Evolutionary conservation across 2,797 vertebrate genomes (phyloP).

Genomic region (Helarctos malayanus): DNA sequence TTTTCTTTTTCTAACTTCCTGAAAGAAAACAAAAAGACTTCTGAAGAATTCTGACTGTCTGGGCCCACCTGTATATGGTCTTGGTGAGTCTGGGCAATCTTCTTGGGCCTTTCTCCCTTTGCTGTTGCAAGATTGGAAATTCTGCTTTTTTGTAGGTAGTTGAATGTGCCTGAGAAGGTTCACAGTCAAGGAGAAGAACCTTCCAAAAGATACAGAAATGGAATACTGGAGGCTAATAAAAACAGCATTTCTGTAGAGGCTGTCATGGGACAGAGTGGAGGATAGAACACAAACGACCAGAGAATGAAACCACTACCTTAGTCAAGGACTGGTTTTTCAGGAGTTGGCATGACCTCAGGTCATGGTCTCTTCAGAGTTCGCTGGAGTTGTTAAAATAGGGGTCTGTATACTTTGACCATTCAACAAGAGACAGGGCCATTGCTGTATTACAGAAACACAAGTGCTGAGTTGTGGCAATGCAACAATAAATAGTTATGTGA

Average conservation of each 20-base stretch:
- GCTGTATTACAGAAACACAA: background rate
- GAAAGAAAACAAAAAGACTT: slow-evolving; percentile 77
- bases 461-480: background rate
- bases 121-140: slow-evolving; percentile 49
- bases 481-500: background rate
- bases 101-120: slow-evolving; percentile 57
- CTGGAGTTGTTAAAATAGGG: slow-evolving; percentile 7
- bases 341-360: background rate
- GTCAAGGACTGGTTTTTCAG: slow-evolving; percentile 5
- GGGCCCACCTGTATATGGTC: slow-evolving; percentile 65
- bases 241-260: background rate
- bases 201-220: background rate
- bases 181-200: background rate
- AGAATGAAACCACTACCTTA: background rate
- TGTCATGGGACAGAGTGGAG: background rate
- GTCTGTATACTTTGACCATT: background rate
- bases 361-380: background rate
- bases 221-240: background rate
- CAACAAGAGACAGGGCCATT: background rate
- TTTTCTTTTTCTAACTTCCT: slow-evolving; percentile 63
- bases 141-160: slow-evolving; percentile 57
- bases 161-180: background rate
- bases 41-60: slow-evolving; percentile 74
- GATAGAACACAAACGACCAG: background rate
- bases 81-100: slow-evolving; percentile 67